Conservation (phyloP, 2,797 vertebrate genomes). For the Pseudotriccus pelzelni region DNA sequence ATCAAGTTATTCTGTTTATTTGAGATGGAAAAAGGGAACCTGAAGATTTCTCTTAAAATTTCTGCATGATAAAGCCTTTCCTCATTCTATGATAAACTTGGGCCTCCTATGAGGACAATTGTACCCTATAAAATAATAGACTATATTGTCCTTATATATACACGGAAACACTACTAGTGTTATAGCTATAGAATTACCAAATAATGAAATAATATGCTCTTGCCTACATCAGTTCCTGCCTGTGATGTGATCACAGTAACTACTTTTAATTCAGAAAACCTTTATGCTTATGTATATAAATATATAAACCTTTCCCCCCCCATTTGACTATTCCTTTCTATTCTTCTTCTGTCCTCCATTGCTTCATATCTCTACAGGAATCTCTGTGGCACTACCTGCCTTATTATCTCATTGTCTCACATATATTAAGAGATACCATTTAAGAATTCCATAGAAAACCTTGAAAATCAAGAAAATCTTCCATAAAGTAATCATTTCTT, state of each 20-base stretch:
- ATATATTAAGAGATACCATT: background rate
- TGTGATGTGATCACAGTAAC: background rate
- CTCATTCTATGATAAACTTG: background rate
- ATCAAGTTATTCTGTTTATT: background rate
- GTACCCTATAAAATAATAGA: background rate
- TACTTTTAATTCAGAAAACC: background rate
- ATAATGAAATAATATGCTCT: background rate
- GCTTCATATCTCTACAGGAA: background rate
- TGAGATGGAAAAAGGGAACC: background rate
- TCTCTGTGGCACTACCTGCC: background rate
- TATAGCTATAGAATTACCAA: background rate
- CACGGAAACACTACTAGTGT: background rate
- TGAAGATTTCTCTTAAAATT: background rate
- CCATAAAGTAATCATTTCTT: background rate
- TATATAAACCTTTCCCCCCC: background rate
- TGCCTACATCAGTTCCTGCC: background rate
- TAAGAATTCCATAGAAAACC: background rate
- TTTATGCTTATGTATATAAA: background rate
- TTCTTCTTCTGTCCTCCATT: background rate
- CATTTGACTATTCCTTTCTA: background rate
- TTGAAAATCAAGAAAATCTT: background rate
- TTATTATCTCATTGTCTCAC: background rate
- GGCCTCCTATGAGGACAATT: background rate
- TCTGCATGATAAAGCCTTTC: background rate
- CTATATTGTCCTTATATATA: background rate